Evolutionary conservation across 2,888 invertebrate species (phyloP), one percentile per base, ranked within the genome.

Genomic region (Sinohyriopsis cumingii): DNA sequence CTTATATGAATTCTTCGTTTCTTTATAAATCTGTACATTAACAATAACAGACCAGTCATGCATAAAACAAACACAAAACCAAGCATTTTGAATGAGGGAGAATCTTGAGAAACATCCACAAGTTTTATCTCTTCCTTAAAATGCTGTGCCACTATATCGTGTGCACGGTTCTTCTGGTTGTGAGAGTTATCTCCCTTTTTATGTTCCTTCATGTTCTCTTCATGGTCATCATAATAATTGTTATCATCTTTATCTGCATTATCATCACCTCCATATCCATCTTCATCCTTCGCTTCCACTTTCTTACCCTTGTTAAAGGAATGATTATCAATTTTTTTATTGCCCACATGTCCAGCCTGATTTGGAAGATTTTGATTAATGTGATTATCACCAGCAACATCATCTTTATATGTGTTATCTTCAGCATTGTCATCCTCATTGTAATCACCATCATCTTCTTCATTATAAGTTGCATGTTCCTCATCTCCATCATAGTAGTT

Each of bases 21-120:
- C 61, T 78, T 80, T 61, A 86, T 81, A 78, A 86, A 84, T 69
- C 82, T 80, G 71, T 82, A 86, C 70, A 84, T 77, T 61, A 86
- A 73, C 56, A 86, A 70, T 56, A 86, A 69, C 61, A 83, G 68
- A 53, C 83, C 71, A 64, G 82, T 65, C 59, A 82, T 74, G 63
- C 79, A 81, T 25, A 79, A 69, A 15, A 75, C 72, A 24, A 82
- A 72, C n/a, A 85, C 65, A 53, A 84, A 64, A 59, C 79, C 69
- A 53, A 78, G 62, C 1, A 71, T 72, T 28, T 72, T 78, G 18
- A 75, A 77, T 6, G 77, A 67, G 3, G 72, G 56, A 33, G 61
- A 62, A 19, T 55, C 65, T 15, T 59, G 59, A 3, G 65, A 22
- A 5, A 65, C 65, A 5, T 61, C 67, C 15, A 55, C 56, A 53